Conservation (phyloP, 2,797 vertebrate genomes). For the Erethizon dorsatum region DNA sequence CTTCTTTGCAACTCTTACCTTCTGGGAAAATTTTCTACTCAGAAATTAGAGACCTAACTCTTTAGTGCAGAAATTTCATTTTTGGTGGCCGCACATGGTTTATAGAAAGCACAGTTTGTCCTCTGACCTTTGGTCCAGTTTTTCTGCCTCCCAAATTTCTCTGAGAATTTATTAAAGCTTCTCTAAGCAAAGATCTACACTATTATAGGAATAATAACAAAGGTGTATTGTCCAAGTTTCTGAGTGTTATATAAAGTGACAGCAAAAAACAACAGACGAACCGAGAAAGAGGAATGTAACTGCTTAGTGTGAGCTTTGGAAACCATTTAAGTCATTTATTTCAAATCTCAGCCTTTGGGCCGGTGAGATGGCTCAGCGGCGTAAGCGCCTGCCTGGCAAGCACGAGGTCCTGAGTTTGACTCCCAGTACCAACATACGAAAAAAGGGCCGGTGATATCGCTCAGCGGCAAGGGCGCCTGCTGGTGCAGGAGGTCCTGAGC, state of each 20-base stretch:
- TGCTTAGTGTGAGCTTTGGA: background rate
- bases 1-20: background rate
- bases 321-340: background rate
- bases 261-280: background rate
- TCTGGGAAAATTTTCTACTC: background rate
- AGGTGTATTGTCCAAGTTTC: background rate
- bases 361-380: no score
- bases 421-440: no score
- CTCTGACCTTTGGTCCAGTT: background rate
- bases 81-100: background rate
- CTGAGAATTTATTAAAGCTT: slow-evolving; percentile 7
- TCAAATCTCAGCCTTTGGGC: background rate
- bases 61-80: slow-evolving; percentile 43
- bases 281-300: background rate
- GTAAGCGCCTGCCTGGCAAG: no score
- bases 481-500: no score
- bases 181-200: background rate
- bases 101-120: background rate
- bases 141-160: background rate
- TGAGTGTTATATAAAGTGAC: slow-evolving; percentile 1
- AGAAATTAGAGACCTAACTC: background rate
- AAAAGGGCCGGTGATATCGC: no score
- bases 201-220: background rate
- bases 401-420: no score
- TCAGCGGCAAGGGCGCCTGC: no score